Evolutionary conservation across 1,140 invertebrate species (phyloP), one percentile per base, ranked within the genome.

Genomic region (Drosophila ogumai): DNA sequence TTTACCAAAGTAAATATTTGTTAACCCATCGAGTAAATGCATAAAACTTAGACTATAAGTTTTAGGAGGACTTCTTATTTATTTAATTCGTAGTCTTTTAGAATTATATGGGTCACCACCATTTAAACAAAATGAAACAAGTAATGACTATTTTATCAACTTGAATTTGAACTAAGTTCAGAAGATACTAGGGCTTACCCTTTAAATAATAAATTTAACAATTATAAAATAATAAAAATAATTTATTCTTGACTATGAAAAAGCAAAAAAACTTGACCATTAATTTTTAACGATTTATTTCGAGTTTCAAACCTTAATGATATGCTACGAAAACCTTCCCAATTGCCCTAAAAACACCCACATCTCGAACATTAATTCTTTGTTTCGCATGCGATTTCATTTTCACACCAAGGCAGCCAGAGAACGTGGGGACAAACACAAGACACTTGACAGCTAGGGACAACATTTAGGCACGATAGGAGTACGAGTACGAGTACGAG

Each of bases 401-500:
- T 49, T 36, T 54, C 10, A 60, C 32, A 46, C 38, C 36, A 17
- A 43, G 31, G 40, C 52, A 65, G 49, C 67, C 34, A 68, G 31
- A 56, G 17, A 47, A 31, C 50, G 59, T 43, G 52, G 56, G 47
- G 44, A 67, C 31, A 55, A 19, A 49, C 57, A 81, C 68, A 81
- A 31, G 47, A 79, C 75, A 78, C 34, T 55, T 22, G 52, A 55
- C 52, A 55, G 52, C 52, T 10, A 72, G 46, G 59, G 69, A 90
- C 84, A 90, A 85, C 74, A 88, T 34, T 69, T 57, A 82, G 64
- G 47, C 72, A 79, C 77, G 54, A 85, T 76, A 72, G 61, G 54
- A 64, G 58, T 61, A 68, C 78, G 63, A 80, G 75, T 22, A n/a
- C n/a, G n/a, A n/a, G n/a, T 67, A 80, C 57, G 54, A 57, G 54